phyloP scores from a whole-genome alignment of 2,113 vertebrate species.

The Pseudopodoces humilis region DNA sequence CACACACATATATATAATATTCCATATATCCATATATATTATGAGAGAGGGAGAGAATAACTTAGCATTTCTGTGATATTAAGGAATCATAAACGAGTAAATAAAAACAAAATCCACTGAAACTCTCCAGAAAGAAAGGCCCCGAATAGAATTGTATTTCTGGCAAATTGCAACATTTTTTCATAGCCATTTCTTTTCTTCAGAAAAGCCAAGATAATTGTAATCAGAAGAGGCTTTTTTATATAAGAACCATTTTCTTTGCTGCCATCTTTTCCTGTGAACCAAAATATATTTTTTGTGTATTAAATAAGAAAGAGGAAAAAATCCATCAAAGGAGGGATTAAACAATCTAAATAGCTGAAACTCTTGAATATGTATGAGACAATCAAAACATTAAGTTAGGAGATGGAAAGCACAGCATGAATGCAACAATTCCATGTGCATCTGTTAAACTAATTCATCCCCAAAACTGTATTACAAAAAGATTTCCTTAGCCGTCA shows the following conservation, averaged over 20 bases:
- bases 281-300: background rate
- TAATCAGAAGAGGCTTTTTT: background rate
- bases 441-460: slow-evolving; percentile 26
- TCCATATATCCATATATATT: background rate
- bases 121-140: background rate
- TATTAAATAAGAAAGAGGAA: background rate
- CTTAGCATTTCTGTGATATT: background rate
- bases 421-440: background rate
- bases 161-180: background rate
- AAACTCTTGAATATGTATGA: background rate
- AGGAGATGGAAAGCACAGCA: background rate
- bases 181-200: background rate
- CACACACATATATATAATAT: background rate
- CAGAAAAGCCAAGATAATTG: background rate
- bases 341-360: background rate
- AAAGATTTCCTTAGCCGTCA: background rate
- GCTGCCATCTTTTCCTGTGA: background rate
- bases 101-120: background rate
- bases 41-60: background rate
- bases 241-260: background rate
- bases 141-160: background rate
- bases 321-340: background rate
- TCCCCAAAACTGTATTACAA: background rate
- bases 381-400: background rate
- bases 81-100: background rate